Base-by-base conservation (phyloP, 2,113 vertebrate genomes). In the Hassar affinis region DNA sequence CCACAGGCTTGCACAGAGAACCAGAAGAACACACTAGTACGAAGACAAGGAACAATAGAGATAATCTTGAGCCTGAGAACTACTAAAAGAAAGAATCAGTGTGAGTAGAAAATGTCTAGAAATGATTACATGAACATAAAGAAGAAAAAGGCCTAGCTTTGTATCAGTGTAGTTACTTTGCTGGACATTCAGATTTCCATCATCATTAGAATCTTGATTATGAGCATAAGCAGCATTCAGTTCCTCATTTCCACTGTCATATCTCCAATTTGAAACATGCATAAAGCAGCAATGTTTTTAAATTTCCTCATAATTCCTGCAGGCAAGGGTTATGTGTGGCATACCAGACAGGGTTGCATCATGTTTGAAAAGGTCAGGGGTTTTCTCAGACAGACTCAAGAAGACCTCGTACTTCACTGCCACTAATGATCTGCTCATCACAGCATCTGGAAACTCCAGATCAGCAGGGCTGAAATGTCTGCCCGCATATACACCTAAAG, bases 341-440 rank as follows among this genome's bases (percentile, higher is more conserved):
- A 30, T 45, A 27, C 35, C 33, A 59, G 52, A 74, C 27, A 33
- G 47, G 72, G 27, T 47, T 77, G 27, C 33, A 54, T 30, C 25
- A 74, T 51, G 47, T 51, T 52, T 52, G 61, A 74, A 80, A 66
- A 81, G 30, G 45, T 27, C 85, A 71, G 38, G 81, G 72, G 10
- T 75, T 62, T 82, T 64, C 52, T 49, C 42, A 61, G 54, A 52
- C 45, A 66, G 33, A 66, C 51, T 20, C 1, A 22, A 22, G 22
- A 27, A 64, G 59, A 75, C 71, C 22, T n/a, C 61, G 22, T 30
- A 56, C 42, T 18, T 68, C 59, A 66, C 25, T 42, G 38, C 69
- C 72, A 33, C n/a, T 66, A 83, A 84, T 68, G 56, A 84, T 59
- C 68, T 56, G 52, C 68, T 79, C 81, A 83, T 80, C 59, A 47